These are phyloP conservation scores for Lasius fuliginosus DNA, from an alignment of 2,888 invertebrate species.

Conservation along the genomic window DNA sequence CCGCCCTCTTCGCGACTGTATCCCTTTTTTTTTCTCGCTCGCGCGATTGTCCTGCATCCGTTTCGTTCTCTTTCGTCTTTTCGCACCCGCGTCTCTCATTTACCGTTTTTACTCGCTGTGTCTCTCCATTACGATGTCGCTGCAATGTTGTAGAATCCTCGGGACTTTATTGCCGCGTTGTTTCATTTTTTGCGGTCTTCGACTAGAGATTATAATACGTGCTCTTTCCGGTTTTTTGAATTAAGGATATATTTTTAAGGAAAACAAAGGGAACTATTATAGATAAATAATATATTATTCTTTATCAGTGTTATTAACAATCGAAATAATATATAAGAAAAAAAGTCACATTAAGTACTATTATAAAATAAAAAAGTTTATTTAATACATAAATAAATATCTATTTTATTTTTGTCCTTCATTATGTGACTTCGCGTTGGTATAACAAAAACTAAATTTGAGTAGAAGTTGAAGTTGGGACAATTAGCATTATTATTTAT, in stretches of 20 bases:
- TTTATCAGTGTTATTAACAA: neutral
- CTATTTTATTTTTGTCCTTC: neutral
- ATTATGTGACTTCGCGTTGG: neutral
- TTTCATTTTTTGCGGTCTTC: conserved; percentile 15
- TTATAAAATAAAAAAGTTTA: neutral
- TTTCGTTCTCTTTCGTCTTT: conserved; percentile 48
- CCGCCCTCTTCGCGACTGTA: conserved; percentile 1
- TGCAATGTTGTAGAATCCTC: conserved; percentile 29
- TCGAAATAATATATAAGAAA: neutral
- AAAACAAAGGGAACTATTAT: neutral
- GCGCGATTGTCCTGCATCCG: conserved; percentile 23
- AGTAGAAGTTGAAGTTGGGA: conserved; percentile 15
- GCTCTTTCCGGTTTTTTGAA: neutral
- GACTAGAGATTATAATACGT: neutral
- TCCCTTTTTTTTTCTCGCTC: conserved; percentile 37
- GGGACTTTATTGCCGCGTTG: conserved; percentile 27
- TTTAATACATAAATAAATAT: neutral
- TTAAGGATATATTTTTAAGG: neutral
- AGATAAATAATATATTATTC: neutral
- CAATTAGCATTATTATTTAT: conserved; percentile 5
- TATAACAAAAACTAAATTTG: neutral
- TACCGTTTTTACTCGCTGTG: conserved; percentile 29
- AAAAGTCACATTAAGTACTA: neutral
- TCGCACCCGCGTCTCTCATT: conserved; percentile 51
- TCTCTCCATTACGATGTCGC: conserved; percentile 45